Evolutionary conservation across 2,888 invertebrate genomes (phyloP), one percentile per base, ranked within the genome.

Genomic region (Hemicrepidius hirtus): DNA sequence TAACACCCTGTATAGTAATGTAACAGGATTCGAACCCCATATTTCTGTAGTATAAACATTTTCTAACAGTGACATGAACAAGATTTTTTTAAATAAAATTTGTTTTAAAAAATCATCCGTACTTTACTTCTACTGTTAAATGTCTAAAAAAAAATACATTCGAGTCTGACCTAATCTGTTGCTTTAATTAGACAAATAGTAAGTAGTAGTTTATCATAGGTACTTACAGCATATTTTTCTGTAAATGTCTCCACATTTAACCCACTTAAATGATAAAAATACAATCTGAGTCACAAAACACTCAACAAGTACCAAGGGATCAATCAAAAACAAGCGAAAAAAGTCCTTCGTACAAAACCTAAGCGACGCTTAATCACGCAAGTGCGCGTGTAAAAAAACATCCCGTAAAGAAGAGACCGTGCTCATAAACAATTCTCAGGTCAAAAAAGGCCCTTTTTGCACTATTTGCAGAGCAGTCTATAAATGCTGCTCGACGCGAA

Each of bases 401-500:
- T 20, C 20, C 1, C 21, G 12, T 46, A 46, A 20, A 49, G 49
- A 49, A 49, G 49, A 20, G 20, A 49, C 10, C 16, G 49, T 13
- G 21, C 20, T 49, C 21, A 49, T 49, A 49, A 55, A 55, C 53
- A 55, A 13, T 10, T 28, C 53, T 32, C 32, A 13, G 9, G 32
- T 10, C 4, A 28, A 21, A 32, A 35, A 12, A 46, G 32, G 24
- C 41, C 16, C 20, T 49, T 63, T 59, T 68, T 62, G 62, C 28
- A 46, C 49, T 57, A 41, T 64, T 64, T 63, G 24, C 57, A 32
- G 21, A 5, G 78, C 76, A 77, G n/a, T 5, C 57, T 37, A 44
- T 18, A 28, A 73, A 69, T 77, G 76, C 64, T 76, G 71, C 79
- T 77, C 72, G 70, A 77, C 68, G 78, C 81, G 81, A 82, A 80